Percentiles rank a stretch among this genome's conserved stretches.
phyloP scores from a whole-genome alignment of 2,888 invertebrate genomes.

The Smittia sp. region DNA sequence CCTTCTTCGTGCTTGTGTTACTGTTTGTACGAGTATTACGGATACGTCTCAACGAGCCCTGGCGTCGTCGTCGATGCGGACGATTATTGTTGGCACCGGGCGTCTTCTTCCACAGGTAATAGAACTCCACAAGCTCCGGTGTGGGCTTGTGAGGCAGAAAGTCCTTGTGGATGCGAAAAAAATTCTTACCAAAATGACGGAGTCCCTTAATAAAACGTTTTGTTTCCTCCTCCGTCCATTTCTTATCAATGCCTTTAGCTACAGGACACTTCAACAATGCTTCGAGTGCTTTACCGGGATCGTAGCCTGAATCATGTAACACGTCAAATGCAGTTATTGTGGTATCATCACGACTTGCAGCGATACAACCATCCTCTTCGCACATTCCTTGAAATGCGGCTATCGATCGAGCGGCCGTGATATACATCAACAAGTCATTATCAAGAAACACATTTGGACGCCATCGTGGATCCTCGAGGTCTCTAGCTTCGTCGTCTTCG shows the following conservation, averaged over 20 bases:
- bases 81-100: conserved; percentile 96
- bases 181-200: conserved; percentile 97
- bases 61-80: conserved; percentile 85
- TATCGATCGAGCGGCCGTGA: conserved; percentile 95
- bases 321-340: conserved; percentile 96
- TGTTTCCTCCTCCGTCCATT: conserved; percentile 97
- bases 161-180: conserved; percentile 95
- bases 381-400: conserved; percentile 97
- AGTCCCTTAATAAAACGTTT: conserved; percentile 98
- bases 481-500: conserved; percentile 55
- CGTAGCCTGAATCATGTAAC: conserved; percentile 93
- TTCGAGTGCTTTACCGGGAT: conserved; percentile 93
- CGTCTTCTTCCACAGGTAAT: conserved; percentile 99
- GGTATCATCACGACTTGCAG: conserved; percentile 94
- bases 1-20: conserved; percentile 76
- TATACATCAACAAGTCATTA: conserved; percentile 95
- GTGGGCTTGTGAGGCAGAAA: conserved; percentile 95
- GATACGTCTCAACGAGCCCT: conserved; percentile 81
- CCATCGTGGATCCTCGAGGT: conserved; percentile 87
- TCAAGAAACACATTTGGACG: conserved; percentile 89
- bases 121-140: conserved; percentile 96
- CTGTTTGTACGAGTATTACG: conserved; percentile 74
- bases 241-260: conserved; percentile 94
- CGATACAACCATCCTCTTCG: conserved; percentile 96
- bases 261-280: conserved; percentile 96